These are phyloP conservation scores for Synanthedon andrenaeformis DNA, from an alignment of 2,888 invertebrate species.

Conservation along the genomic window DNA sequence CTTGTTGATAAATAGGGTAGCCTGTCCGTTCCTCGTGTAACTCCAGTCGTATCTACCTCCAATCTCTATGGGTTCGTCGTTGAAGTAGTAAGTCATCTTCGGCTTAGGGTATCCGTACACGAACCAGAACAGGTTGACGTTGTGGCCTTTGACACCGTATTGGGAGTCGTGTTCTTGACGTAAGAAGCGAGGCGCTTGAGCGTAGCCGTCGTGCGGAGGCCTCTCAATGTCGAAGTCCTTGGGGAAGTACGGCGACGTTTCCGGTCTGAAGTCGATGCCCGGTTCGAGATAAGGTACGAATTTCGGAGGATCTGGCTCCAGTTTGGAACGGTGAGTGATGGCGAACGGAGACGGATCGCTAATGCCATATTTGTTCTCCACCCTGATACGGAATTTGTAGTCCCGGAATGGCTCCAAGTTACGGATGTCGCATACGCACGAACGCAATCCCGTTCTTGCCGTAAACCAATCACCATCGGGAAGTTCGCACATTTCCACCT, in stretches of 20 bases:
- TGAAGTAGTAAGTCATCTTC: constrained; percentile 89
- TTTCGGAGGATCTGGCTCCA: constrained; percentile 83
- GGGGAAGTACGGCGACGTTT: constrained; percentile 88
- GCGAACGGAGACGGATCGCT: constrained; percentile 96
- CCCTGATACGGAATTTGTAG: constrained; percentile 94
- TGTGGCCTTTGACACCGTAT: constrained; percentile 93
- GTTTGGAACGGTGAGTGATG: constrained; percentile 81
- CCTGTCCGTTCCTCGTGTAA: constrained; percentile 91
- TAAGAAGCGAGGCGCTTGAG: constrained; percentile 88
- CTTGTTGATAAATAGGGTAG: constrained; percentile 89
- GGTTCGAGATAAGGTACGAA: constrained; percentile 84
- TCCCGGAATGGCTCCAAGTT: constrained; percentile 93
- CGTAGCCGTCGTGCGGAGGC: constrained; percentile 87
- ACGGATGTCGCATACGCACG: constrained; percentile 89
- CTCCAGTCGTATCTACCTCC: constrained; percentile 89
- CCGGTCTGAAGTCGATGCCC: constrained; percentile 85
- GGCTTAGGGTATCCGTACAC: constrained; percentile 98
- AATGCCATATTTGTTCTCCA: constrained; percentile 96
- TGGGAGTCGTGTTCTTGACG: constrained; percentile 88
- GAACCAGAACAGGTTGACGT: constrained; percentile 91
- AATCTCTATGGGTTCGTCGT: constrained; percentile 83
- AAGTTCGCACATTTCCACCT: constrained; percentile 90
- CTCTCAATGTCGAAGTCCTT: constrained; percentile 92
- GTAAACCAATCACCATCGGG: constrained; percentile 96
- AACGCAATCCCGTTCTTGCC: constrained; percentile 85